phyloP scores from a whole-genome alignment of 2,888 invertebrate genomes.

The Cheilosia pagana region DNA sequence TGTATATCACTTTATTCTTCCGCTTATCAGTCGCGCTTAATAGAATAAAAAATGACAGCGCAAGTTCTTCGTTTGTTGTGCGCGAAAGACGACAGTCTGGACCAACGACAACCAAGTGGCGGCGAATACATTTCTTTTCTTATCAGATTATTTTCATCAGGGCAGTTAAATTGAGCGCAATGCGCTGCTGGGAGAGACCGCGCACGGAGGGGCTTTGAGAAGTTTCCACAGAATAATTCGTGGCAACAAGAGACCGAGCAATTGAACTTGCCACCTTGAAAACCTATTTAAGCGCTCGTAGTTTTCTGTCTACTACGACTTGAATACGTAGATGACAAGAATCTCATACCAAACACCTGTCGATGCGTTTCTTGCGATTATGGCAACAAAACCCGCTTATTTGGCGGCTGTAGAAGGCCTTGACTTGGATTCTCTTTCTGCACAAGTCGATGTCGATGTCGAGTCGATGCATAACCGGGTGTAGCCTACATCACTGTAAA shows the following conservation, averaged over 20 bases:
- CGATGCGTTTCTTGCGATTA: constrained; percentile 38
- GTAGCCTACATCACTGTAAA: constrained; percentile 34
- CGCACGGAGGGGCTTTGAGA: constrained; percentile 15
- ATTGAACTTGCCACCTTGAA: constrained; percentile 74
- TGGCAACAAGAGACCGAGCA: constrained; percentile 37
- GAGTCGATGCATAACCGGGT: constrained; percentile 13
- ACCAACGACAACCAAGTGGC: constrained; percentile 31
- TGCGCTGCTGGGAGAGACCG: background rate
- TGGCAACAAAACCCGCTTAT: constrained; percentile 63
- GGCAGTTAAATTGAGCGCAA: constrained; percentile 45
- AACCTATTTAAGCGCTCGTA: constrained; percentile 21
- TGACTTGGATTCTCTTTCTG: constrained; percentile 60
- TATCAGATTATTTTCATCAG: constrained; percentile 68
- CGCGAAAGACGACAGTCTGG: constrained; percentile 8
- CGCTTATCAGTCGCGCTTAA: constrained; percentile 66
- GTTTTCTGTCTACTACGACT: constrained; percentile 24
- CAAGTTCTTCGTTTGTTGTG: constrained; percentile 15
- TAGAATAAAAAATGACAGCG: constrained; percentile 44
- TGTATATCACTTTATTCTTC: constrained; percentile 59
- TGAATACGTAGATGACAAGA: background rate
- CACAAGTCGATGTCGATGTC: constrained; percentile 3
- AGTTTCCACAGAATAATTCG: constrained; percentile 49
- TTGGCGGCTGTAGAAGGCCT: constrained; percentile 45
- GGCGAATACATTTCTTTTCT: constrained; percentile 65
- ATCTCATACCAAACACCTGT: constrained; percentile 44